Percentiles rank a stretch among this genome's conserved stretches.
These are phyloP conservation scores for Tinamus major DNA, from an alignment of 2,797 vertebrate genomes.

Conservation along the genomic window DNA sequence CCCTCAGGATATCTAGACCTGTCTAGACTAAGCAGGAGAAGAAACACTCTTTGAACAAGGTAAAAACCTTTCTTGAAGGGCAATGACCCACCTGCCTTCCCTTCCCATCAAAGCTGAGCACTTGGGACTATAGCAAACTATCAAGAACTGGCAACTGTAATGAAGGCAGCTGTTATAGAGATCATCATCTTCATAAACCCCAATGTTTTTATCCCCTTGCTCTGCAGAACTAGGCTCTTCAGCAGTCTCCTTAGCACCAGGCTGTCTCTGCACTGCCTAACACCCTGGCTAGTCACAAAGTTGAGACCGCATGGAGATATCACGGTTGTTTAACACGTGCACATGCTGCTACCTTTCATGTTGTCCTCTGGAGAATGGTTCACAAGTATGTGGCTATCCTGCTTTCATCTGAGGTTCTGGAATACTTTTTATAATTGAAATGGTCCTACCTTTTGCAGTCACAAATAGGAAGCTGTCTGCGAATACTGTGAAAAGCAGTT, in stretches of 20 bases:
- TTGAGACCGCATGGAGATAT: background rate
- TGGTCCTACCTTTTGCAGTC: background rate
- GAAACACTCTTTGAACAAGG: background rate
- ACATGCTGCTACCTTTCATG: background rate
- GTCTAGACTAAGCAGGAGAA: background rate
- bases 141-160: background rate
- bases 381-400: background rate
- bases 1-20: background rate
- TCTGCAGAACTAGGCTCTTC: background rate
- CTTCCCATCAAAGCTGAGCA: background rate
- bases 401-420: background rate
- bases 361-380: background rate
- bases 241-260: background rate
- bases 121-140: background rate
- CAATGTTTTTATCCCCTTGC: background rate
- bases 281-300: accelerated
- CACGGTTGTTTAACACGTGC: background rate
- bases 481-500: background rate
- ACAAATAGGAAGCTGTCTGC: background rate
- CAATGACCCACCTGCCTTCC: background rate
- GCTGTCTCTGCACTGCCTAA: background rate
- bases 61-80: background rate
- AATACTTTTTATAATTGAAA: background rate
- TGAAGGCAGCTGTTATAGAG: background rate
- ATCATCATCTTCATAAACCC: background rate